Evolutionary conservation across 2,113 vertebrate genomes (phyloP), one percentile per base, ranked within the genome.

Genomic region (Vulpes ferrilata): DNA sequence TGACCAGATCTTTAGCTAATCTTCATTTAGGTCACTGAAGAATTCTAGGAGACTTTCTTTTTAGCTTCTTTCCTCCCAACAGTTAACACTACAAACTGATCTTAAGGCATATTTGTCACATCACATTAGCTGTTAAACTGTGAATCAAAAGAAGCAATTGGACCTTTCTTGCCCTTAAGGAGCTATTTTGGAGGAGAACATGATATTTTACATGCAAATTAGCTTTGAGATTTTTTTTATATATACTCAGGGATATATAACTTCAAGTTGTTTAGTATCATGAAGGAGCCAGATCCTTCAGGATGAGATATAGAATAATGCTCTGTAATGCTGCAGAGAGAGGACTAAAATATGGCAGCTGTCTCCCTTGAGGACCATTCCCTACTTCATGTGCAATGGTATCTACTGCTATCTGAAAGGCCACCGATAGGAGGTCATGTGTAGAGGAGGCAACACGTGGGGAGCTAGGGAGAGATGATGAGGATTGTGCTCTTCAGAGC

Each of bases 341-440:
- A 25, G 55, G 20, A 35, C 32, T 59, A 6, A 57, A 23, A 60
- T 27, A 15, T 0, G 4, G 30, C 4, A 4, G n/a, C 13, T 32
- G 3, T 19, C 22, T 43, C 17, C 71, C 12, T 38, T 25, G 4
- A 79, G 12, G 22, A 15, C 23, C 62, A 43, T 6, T 3, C 22
- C 3, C 1, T 3, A 0, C 4, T 90, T 53, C 13, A 3, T 1
- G 11, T 27, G 22, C 25, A 8, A 1, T 13, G 16, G 17, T 3
- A 38, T 51, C 16, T 25, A 8, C 9, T 35, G 23, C 22, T 53
- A 5, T 20, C 27, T 25, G 17, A 30, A 64, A 69, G 17, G 17
- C 19, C 59, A 19, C 35, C 0, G 0, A 30, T 30, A 67, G 73
- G 35, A n/a, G n/a, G 23, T n/a, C 22, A 1, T 2, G 8, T 5